A percentile compares a stretch with the other conserved stretches of the same genome.
phyloP scores from a whole-genome alignment of 2,888 invertebrate genomes.

The Ochropleura plecta region DNA sequence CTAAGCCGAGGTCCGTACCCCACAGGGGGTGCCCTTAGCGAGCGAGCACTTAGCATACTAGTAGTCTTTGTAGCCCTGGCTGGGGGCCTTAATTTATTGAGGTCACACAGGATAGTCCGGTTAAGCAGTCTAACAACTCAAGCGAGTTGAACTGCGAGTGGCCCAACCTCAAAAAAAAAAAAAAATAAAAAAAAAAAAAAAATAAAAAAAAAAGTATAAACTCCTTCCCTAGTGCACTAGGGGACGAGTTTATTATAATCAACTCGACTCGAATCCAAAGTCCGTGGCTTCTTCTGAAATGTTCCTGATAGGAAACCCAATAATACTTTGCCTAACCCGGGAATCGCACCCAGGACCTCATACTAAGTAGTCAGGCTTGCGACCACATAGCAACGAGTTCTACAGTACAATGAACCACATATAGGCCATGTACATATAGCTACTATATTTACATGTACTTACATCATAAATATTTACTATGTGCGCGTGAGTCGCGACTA shows the following conservation, averaged over 20 bases:
- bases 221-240: neutral
- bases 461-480: conserved; percentile 45
- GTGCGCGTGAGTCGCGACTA: conserved; percentile 35
- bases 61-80: too few species aligned
- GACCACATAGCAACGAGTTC: conserved; percentile 3
- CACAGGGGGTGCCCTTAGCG: too few species aligned
- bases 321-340: neutral
- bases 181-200: too few species aligned
- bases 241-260: neutral
- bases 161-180: too few species aligned
- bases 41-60: too few species aligned
- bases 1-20: too few species aligned
- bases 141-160: too few species aligned
- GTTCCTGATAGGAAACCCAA: neutral
- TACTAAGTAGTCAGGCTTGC: neutral
- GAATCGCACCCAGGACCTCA: neutral
- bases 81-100: too few species aligned
- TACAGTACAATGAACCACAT: conserved; percentile 22
- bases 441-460: conserved; percentile 12
- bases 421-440: neutral
- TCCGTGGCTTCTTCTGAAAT: too few species aligned
- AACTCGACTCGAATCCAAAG: neutral
- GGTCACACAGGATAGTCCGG: too few species aligned
- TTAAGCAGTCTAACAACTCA: too few species aligned
- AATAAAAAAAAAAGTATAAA: too few species aligned